phyloP scores from a whole-genome alignment of 2,113 vertebrate species.

The Ctenodactylus gundi region DNA sequence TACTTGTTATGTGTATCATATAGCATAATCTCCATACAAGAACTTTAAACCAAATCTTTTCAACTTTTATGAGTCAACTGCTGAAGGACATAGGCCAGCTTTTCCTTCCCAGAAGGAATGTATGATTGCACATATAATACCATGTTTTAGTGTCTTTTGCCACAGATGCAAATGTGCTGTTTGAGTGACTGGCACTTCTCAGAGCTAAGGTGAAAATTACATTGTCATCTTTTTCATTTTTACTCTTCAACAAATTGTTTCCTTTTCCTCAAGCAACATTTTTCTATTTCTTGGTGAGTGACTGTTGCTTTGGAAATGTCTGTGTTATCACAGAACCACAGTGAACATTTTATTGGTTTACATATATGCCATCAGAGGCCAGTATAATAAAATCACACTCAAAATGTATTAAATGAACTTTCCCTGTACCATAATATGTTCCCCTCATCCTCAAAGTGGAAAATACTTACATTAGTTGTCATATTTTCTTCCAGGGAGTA shows the following conservation, averaged over 20 bases:
- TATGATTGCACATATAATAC: neutral
- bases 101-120: neutral
- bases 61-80: neutral
- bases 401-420: constrained; percentile 26
- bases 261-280: neutral
- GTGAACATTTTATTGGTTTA: constrained; percentile 28
- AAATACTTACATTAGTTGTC: neutral
- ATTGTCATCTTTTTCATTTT: neutral
- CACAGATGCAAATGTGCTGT: neutral
- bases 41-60: neutral
- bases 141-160: neutral
- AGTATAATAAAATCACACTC: constrained; percentile 31
- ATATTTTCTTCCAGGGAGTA: constrained; percentile 18
- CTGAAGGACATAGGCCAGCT: neutral
- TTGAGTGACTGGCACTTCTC: neutral
- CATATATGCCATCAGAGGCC: constrained; percentile 10
- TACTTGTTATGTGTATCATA: neutral
- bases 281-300: neutral
- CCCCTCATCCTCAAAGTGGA: constrained; percentile 34
- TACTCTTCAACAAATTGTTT: constrained; percentile 3
- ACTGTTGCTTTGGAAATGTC: neutral
- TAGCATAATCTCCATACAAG: neutral
- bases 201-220: constrained; percentile 22
- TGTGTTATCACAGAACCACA: constrained; percentile 16
- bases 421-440: neutral